Percentiles rank a stretch among this genome's conserved stretches.
Conservation (phyloP, 2,888 invertebrate genomes). For the Eremobia ochroleuca region DNA sequence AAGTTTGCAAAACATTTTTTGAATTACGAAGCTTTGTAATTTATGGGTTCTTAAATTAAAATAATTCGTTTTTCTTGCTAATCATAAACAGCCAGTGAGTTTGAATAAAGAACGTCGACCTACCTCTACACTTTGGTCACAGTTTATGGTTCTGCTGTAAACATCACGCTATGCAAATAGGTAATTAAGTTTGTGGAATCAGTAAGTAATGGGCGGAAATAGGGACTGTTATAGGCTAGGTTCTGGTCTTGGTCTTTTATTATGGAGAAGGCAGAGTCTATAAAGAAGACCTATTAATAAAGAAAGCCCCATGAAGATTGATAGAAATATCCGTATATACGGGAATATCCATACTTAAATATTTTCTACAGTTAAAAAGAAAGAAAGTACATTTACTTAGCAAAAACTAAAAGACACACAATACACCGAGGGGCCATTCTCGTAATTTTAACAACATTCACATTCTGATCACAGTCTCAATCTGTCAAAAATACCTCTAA, state of each 20-base stretch:
- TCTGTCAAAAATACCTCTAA: no score
- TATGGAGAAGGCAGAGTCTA: neutral
- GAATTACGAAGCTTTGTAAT: slow-evolving; percentile 53
- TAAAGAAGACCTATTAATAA: neutral
- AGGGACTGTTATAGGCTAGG: neutral
- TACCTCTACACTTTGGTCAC: slow-evolving; percentile 18
- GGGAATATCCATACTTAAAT: neutral
- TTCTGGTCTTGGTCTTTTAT: neutral
- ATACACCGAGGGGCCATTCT: no score
- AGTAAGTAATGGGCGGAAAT: slow-evolving; percentile 15
- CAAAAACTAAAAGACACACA: no score
- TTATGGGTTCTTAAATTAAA: slow-evolving; percentile 56
- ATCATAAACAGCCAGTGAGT: slow-evolving; percentile 41
- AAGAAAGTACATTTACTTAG: neutral
- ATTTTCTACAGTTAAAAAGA: neutral
- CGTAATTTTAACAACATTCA: no score
- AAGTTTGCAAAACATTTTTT: slow-evolving; percentile 51
- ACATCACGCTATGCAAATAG: slow-evolving; percentile 19
- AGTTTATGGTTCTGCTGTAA: slow-evolving; percentile 29
- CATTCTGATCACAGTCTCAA: no score
- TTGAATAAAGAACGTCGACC: slow-evolving; percentile 33
- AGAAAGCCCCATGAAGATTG: no score
- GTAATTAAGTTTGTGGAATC: slow-evolving; percentile 12
- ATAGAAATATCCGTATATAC: neutral
- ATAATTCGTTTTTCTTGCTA: slow-evolving; percentile 50